Percentiles rank a stretch among this genome's conserved stretches.
These are phyloP conservation scores for Apodemus agrarius DNA, from an alignment of 2,797 vertebrate genomes.

Conservation along the genomic window DNA sequence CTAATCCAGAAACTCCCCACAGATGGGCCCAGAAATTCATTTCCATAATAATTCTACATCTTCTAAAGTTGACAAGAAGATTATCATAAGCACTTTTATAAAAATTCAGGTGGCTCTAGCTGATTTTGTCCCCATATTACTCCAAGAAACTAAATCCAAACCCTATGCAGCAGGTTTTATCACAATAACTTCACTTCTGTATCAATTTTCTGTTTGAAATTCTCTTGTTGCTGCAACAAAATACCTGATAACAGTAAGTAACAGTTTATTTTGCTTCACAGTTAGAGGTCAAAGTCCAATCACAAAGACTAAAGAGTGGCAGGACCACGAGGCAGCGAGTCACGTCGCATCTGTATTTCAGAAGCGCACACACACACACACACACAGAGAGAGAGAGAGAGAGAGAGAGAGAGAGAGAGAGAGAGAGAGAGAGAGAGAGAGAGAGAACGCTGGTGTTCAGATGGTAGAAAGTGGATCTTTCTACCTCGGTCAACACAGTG, in stretches of 20 bases:
- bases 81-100: background rate
- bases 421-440: too few relatives aligned
- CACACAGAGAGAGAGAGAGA: too few relatives aligned
- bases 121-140: background rate
- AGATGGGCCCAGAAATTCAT: background rate
- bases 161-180: background rate
- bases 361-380: background rate
- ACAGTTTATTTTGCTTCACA: background rate
- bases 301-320: background rate
- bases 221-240: background rate
- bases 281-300: background rate
- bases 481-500: background rate
- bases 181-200: background rate
- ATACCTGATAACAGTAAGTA: background rate
- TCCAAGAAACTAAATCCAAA: background rate
- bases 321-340: background rate
- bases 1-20: background rate
- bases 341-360: background rate
- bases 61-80: background rate
- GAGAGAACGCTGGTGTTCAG: background rate
- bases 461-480: too few relatives aligned
- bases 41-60: background rate
- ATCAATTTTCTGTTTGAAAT: background rate
- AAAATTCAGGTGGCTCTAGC: background rate
- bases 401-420: too few relatives aligned